Evolutionary conservation across 2,888 invertebrate genomes (phyloP), one percentile per base, ranked within the genome.

Genomic region (Emmelina monodactyla): DNA sequence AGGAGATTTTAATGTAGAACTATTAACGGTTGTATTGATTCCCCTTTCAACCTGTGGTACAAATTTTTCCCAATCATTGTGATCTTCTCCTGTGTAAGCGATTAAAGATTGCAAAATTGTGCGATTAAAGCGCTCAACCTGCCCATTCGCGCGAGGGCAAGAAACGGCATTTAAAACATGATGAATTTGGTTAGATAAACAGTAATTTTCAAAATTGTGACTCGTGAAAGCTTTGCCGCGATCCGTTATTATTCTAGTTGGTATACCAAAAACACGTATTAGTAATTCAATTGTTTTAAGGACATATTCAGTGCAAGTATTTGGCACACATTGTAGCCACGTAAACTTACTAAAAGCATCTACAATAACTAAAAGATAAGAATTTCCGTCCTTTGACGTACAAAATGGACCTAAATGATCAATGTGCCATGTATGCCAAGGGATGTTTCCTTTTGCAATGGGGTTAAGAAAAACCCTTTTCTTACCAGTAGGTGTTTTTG

Each of bases 111-210:
- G 14, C 16, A 28, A 12, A 14, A 40, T 35, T 3, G 40, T 37
- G 2, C 31, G 37, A 28, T 19, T 19, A 19, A 19, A 19, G 5
- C 19, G 5, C 19, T 19, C 19, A 19, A 19, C 19, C 9, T 19
- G 10, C 3, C 25, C 14, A 11, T 33, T 14, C 10, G 14, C 10
- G 5, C 19, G 19, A 19, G 19, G 19, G 7, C n/a, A 12, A n/a
- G 14, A 37, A 39, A 43, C 28, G 36, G 34, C 30, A 38, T 40
- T 39, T 39, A 38, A 46, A 41, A 49, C 37, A 41, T 43, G 38
- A 13, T 15, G 13, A 9, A 11, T 15, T 37, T 22, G n/a, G 38
- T 35, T 38, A 11, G 22, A 39, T 37, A 11, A 31, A 12, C 9
- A 19, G 9, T 6, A 6, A 6, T 9, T 5, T 19, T 19, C 5